Evolutionary conservation across 2,888 invertebrate species (phyloP).

Genomic region (Apamea sordens): DNA sequence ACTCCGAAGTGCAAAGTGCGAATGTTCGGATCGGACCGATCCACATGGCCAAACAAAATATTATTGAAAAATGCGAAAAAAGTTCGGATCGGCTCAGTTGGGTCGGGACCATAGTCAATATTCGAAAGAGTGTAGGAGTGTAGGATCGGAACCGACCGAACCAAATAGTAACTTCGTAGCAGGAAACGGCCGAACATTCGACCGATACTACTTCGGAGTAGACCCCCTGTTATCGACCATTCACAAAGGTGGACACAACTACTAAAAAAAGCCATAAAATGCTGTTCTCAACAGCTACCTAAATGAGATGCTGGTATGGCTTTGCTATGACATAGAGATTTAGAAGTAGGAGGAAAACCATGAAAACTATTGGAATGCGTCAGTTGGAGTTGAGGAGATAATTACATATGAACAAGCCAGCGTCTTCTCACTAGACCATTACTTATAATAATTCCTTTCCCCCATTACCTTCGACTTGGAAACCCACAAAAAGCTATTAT

Average conservation of each 20-base stretch:
- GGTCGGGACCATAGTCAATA: too few relatives aligned
- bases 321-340: neutral
- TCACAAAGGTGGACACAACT: neutral
- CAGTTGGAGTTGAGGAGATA: conserved; percentile 26
- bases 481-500: conserved; percentile 60
- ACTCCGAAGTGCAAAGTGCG: too few relatives aligned
- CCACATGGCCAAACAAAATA: too few relatives aligned
- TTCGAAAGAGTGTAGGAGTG: too few relatives aligned
- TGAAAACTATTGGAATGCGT: conserved; percentile 24
- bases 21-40: too few relatives aligned
- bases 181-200: too few relatives aligned
- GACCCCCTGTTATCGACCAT: neutral
- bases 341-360: conserved; percentile 29
- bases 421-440: conserved; percentile 52
- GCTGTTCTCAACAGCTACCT: neutral
- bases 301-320: neutral
- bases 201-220: too few relatives aligned
- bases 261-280: neutral
- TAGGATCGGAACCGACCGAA: too few relatives aligned
- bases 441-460: conserved; percentile 53
- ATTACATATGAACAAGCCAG: conserved; percentile 36
- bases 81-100: too few relatives aligned
- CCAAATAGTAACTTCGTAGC: too few relatives aligned
- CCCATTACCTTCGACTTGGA: conserved; percentile 42
- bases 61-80: too few relatives aligned